phyloP scores from a whole-genome alignment of 2,113 vertebrate genomes.

The Microcebus tavaratra region DNA sequence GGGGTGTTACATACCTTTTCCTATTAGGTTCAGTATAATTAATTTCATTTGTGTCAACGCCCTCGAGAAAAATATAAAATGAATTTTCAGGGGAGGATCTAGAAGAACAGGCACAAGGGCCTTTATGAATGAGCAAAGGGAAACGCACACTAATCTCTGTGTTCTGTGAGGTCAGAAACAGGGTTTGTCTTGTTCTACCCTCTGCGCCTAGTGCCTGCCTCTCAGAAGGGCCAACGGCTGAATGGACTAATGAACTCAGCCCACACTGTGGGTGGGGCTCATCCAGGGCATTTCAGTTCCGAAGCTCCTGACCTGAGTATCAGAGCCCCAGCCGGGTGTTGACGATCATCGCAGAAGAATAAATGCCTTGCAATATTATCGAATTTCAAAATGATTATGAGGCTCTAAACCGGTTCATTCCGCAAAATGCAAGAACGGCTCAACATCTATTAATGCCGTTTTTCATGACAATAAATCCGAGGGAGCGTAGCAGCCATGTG shows the following conservation, averaged over 20 bases:
- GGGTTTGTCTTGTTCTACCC: neutral
- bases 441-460: neutral
- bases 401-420: neutral
- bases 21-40: neutral
- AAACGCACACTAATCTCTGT: neutral
- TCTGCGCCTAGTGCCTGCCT: fast-evolving
- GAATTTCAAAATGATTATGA: neutral
- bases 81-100: fast-evolving
- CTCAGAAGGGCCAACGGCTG: fast-evolving
- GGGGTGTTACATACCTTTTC: neutral
- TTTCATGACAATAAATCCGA: neutral
- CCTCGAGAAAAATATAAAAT: neutral
- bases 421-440: neutral
- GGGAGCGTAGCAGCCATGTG: fast-evolving
- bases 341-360: too few relatives aligned
- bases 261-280: neutral
- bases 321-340: fast-evolving
- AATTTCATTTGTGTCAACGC: neutral
- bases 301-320: fast-evolving
- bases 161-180: neutral
- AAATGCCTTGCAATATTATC: neutral
- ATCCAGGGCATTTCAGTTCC: neutral
- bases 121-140: neutral
- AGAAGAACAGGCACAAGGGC: neutral
- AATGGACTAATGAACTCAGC: neutral